Evolutionary conservation across 1,140 invertebrate species (phyloP), one percentile per base, ranked within the genome.

Genomic region (Bombus confusus): DNA sequence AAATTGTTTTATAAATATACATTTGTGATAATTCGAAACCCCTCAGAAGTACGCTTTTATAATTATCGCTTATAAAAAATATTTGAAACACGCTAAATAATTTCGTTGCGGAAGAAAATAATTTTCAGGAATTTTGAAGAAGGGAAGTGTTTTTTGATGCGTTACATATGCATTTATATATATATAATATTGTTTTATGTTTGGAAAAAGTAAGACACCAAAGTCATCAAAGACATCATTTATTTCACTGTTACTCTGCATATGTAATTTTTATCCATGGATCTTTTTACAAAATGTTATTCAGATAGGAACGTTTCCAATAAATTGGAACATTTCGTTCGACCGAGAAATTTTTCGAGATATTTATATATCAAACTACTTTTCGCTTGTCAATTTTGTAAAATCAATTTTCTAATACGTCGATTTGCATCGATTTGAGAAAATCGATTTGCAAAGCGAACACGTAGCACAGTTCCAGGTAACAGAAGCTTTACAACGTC

Each of bases 401-500:
- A n/a, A 3, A 69, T 22, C 37, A 37, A 10, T 37, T 10, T 34
- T 25, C 1, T 1, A 1, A 28, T 22, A 9, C 37, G 37, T 12
- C 12, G 28, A 28, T 47, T 18, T 47, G 15, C 47, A 18, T 47
- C 15, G 47, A 15, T 47, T 47, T 47, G 43, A 3, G 13, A 15
- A 47, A 34, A 28, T 71, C 34, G 37, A 41, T 25, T 25, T 13
- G 10, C 12, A 13, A 41, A 5, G 10, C 10, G 18, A 10, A 62
- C 52, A 75, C 47, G 31, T 37, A 75, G 73, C 12, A 37, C 47
- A 37, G 2, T 69, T 62, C 1, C 13, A 52, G 12, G 39, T 76
- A 76, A 76, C 39, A 37, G 74, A 76, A 76, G 52, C 74, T 76
- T 39, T 62, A 76, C 74, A 76, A 76, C 25, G 15, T 47, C 6